Percentiles rank a stretch among this genome's conserved stretches.
phyloP scores from a whole-genome alignment of 2,888 invertebrate species.

The Drosophila rubida region DNA sequence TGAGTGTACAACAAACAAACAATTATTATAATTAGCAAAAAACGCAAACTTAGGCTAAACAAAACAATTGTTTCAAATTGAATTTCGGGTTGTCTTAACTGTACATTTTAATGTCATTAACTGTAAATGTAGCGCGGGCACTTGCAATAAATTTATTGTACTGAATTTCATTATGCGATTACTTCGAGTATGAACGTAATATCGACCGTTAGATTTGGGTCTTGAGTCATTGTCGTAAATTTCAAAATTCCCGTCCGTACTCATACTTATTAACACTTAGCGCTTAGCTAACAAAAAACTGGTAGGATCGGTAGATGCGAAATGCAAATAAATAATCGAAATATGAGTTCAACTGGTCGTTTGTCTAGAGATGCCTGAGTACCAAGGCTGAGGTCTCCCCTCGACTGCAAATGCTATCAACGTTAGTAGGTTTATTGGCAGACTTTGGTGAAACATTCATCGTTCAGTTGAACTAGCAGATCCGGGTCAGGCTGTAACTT shows the following conservation, averaged over 20 bases:
- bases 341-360: conserved; percentile 48
- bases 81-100: background rate
- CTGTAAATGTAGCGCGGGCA: conserved; percentile 9
- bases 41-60: background rate
- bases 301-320: conserved; percentile 47
- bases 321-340: conserved; percentile 55
- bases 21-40: conserved; percentile 1
- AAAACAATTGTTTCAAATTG: background rate
- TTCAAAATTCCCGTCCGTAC: conserved; percentile 20
- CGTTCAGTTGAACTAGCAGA: conserved; percentile 4
- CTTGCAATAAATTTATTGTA: background rate
- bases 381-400: conserved; percentile 45
- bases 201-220: conserved; percentile 23
- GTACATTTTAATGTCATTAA: conserved; percentile 9
- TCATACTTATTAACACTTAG: conserved; percentile 48
- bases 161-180: background rate
- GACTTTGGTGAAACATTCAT: background rate
- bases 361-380: conserved; percentile 38
- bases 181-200: conserved; percentile 15
- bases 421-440: conserved; percentile 26
- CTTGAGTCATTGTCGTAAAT: conserved; percentile 41
- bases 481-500: conserved; percentile 41
- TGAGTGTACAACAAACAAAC: conserved; percentile 72
- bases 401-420: conserved; percentile 6
- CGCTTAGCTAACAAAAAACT: conserved; percentile 52